phyloP scores from a whole-genome alignment of 2,113 vertebrate species.

The Martes martes region DNA sequence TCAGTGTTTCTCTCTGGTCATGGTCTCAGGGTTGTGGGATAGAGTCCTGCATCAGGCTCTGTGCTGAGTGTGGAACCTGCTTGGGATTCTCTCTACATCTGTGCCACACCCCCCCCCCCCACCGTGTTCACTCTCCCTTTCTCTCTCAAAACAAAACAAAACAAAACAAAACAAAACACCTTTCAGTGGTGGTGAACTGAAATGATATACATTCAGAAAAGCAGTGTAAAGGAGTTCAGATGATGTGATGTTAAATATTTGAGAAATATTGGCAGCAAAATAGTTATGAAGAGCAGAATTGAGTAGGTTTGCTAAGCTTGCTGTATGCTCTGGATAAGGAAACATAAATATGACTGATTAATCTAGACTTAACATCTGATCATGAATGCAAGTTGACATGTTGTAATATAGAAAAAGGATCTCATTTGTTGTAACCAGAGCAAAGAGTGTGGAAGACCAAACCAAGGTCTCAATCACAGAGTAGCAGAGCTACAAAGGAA shows the following conservation, averaged over 20 bases:
- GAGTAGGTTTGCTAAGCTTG: background rate
- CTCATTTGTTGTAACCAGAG: background rate
- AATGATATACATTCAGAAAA: background rate
- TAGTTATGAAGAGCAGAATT: background rate
- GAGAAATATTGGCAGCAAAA: background rate
- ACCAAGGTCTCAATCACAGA: background rate
- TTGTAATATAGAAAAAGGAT: background rate
- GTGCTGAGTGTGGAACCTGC: background rate
- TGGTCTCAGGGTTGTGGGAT: background rate
- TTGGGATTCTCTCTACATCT: background rate
- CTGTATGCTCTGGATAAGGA: background rate
- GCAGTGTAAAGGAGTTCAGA: background rate
- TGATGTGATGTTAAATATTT: background rate
- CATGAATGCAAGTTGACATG: background rate
- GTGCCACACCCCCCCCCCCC: rapidly evolving
- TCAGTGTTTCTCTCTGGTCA: background rate
- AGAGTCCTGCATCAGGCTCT: background rate
- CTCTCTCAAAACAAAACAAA: background rate
- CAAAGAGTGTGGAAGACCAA: background rate
- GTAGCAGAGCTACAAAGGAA: background rate
- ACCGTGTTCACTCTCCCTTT: background rate
- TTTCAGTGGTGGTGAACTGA: background rate
- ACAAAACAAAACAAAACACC: background rate
- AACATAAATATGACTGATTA: background rate
- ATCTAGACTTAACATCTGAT: background rate